These are phyloP conservation scores for Pyrgilauda ruficollis DNA, from an alignment of 2,113 vertebrate genomes.

Conservation along the genomic window DNA sequence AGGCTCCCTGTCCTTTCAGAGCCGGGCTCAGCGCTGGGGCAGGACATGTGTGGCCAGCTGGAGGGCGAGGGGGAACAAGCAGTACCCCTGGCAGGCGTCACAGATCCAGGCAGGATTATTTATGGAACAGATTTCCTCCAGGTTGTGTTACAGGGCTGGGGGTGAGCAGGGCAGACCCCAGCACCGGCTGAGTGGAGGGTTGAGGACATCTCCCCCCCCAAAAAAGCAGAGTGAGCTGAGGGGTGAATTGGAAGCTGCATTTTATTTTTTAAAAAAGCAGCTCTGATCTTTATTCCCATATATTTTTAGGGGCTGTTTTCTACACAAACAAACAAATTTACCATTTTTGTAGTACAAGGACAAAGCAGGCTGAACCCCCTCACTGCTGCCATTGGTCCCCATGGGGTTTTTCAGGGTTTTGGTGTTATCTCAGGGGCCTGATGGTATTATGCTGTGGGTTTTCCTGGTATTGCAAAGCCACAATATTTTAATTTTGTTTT, in stretches of 20 bases:
- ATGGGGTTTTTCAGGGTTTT: neutral
- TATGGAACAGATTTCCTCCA: constrained; percentile 38
- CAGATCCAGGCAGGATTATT: neutral
- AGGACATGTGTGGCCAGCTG: neutral
- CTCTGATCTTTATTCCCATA: neutral
- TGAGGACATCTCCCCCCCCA: neutral
- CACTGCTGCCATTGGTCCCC: neutral
- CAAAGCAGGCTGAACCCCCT: neutral
- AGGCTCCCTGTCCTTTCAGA: neutral
- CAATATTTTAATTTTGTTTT: neutral
- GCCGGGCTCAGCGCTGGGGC: neutral
- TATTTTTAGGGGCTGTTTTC: neutral
- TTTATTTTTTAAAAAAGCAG: neutral
- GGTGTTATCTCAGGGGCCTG: neutral
- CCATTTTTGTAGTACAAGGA: neutral
- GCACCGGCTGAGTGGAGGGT: accelerated
- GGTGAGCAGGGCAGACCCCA: neutral
- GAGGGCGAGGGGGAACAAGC: neutral
- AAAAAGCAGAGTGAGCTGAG: neutral
- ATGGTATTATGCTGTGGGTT: neutral
- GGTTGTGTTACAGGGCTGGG: neutral
- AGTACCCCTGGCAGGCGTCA: constrained; percentile 10
- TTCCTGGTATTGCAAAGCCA: neutral
- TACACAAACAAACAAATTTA: neutral
- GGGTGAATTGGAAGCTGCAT: neutral